phyloP scores from a whole-genome alignment of 2,797 vertebrate genomes.

The Oreonectes daqikongensis region DNA sequence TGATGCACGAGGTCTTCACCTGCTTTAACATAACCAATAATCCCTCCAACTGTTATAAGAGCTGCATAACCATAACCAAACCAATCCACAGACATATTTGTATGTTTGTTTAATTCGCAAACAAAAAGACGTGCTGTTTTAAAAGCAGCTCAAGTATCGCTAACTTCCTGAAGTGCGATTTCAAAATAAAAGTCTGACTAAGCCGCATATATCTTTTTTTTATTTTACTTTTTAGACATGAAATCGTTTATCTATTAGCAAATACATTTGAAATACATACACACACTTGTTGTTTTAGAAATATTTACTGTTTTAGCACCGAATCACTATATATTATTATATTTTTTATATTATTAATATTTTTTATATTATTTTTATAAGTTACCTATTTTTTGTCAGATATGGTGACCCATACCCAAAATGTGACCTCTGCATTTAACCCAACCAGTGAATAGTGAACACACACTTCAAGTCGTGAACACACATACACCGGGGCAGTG shows the following conservation, averaged over 20 bases:
- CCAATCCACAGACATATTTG: slow-evolving; percentile 83
- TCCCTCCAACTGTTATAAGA: slow-evolving; percentile 82
- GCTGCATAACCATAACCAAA: slow-evolving; percentile 83
- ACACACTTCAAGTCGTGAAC: no score
- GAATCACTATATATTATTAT: no score
- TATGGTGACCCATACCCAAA: no score
- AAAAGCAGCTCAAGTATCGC: background rate
- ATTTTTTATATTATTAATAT: no score
- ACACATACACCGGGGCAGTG: no score
- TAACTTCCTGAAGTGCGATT: slow-evolving; percentile 27
- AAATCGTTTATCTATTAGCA: background rate
- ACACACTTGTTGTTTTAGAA: background rate
- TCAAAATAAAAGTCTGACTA: slow-evolving; percentile 21
- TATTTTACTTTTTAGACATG: no score
- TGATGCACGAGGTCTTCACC: slow-evolving; percentile 66
- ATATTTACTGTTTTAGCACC: background rate
- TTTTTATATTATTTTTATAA: no score
- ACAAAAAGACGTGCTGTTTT: background rate
- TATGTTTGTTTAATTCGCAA: background rate
- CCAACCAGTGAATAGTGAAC: no score
- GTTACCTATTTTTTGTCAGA: no score
- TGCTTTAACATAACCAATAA: slow-evolving; percentile 85
- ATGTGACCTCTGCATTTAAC: no score
- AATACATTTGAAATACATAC: no score
- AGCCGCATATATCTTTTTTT: background rate